Percentiles rank a stretch among this genome's conserved stretches.
These are phyloP conservation scores for Eupithecia pulchellata DNA, from an alignment of 2,888 invertebrate species.

Conservation along the genomic window DNA sequence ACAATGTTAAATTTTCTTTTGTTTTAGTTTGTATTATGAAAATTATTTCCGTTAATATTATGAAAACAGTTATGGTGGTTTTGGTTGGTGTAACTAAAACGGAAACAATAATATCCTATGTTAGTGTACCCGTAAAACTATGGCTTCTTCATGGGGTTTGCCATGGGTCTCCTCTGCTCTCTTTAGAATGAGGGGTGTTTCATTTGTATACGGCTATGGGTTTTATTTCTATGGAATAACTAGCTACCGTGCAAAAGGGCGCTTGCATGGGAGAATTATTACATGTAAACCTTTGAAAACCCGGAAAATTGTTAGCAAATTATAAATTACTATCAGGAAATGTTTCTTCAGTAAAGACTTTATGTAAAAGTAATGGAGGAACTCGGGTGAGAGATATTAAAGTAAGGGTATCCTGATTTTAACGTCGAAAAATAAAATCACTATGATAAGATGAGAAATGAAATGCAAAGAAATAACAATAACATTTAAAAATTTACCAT, in stretches of 20 bases:
- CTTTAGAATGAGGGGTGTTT: not conserved
- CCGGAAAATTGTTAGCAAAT: not conserved
- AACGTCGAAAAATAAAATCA: not conserved
- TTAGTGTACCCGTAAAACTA: conserved; percentile 11
- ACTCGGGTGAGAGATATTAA: not conserved
- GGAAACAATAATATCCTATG: conserved; percentile 17
- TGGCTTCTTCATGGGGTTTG: not conserved
- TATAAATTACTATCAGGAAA: not conserved
- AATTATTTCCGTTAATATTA: not conserved
- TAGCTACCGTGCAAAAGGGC: not conserved
- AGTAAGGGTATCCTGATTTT: not conserved
- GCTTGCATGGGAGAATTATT: not conserved
- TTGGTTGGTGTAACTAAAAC: not conserved
- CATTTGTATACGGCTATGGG: not conserved
- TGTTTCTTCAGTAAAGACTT: not conserved
- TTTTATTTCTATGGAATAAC: not conserved
- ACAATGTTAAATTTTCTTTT: not conserved
- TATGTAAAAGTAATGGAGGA: not conserved
- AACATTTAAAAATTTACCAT: too few relatives aligned
- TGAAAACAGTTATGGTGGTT: not conserved
- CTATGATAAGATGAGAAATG: not conserved
- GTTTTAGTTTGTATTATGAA: not conserved
- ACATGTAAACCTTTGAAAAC: not conserved
- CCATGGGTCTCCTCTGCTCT: not conserved
- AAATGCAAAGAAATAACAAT: too few relatives aligned